A percentile compares a stretch with the other conserved stretches of the same genome.
These are phyloP conservation scores for Mycalesis mineus DNA, from an alignment of 2,888 invertebrate species.

Conservation along the genomic window DNA sequence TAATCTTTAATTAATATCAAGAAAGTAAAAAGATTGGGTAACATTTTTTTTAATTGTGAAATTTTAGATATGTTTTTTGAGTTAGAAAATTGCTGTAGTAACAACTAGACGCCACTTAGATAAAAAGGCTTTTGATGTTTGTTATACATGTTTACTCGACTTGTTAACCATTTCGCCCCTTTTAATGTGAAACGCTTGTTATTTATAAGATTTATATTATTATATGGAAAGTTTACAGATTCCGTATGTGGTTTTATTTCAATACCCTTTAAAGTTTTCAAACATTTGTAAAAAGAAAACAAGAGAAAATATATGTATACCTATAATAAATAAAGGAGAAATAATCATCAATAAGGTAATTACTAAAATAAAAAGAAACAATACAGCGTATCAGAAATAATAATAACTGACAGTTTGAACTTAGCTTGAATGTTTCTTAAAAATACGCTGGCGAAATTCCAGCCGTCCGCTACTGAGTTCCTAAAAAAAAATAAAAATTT, in stretches of 20 bases:
- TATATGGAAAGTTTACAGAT: constrained; percentile 52
- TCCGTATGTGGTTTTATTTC: constrained; percentile 28
- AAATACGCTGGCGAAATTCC: too few species aligned
- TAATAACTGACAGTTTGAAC: too few species aligned
- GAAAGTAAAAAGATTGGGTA: neutral
- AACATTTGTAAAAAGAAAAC: too few species aligned
- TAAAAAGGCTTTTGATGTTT: constrained; percentile 37
- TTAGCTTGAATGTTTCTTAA: too few species aligned
- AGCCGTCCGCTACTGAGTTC: too few species aligned
- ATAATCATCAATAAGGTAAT: too few species aligned
- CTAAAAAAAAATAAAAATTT: too few species aligned
- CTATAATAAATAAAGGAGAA: too few species aligned
- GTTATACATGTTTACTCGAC: constrained; percentile 27
- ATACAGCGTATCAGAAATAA: too few species aligned
- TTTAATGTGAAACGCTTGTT: constrained; percentile 47
- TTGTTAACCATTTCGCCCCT: constrained; percentile 30
- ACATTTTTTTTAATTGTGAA: neutral
- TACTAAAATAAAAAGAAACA: too few species aligned
- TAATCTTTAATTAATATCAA: too few species aligned
- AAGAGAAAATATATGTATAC: too few species aligned
- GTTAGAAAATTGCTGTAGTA: neutral
- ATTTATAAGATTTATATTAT: constrained; percentile 57
- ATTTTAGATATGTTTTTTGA: neutral
- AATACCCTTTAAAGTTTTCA: neutral
- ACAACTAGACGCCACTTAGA: constrained; percentile 29